Evolutionary conservation across 2,113 vertebrate species (phyloP), one percentile per base, ranked within the genome.

Genomic region (Cygnus buccinator): DNA sequence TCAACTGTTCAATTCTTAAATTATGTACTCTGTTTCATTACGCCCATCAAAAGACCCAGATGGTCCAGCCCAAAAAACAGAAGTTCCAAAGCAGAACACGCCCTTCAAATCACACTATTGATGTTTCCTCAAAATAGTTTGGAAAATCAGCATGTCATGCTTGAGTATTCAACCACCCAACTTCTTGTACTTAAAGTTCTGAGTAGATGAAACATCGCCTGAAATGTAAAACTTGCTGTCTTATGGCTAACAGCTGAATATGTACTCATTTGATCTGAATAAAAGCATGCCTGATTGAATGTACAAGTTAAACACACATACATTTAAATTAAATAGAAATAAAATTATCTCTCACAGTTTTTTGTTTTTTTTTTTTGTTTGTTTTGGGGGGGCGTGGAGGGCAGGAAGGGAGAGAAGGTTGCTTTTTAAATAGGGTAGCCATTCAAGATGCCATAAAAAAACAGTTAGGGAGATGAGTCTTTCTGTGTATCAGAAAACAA

Each of bases 341-440:
- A 67, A 54, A 87, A 71, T 22, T 26, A 52, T 17, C 55, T 16
- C 9, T 83, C 80, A 77, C 11, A 57, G 57, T 0, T 14, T 41
- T 67, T 29, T 65, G 19, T 8, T 65, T 8, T 17, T 22, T 23
- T n/a, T 15, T 10, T 25, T 44, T n/a, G 12, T 57, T 22, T 59
- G 16, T 63, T 59, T 3, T 0, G 7, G 9, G 13, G 5, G 8
- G 11, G 6, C 25, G 18, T 13, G 2, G 4, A 2, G 23, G 23
- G 48, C 46, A 35, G 15, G 8, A 20, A 14, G 14, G 15, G 22
- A 43, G 39, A 21, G 19, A 13, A 9, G 19, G 19, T 72, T 50
- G 7, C 11, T 65, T 83, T 65, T 76, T 20, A 68, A 82, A 78
- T 4, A 71, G 7, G 8, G 9, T 41, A 89, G 59, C 15, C 11